Base-by-base conservation (phyloP, 2,113 vertebrate genomes). In the Prochilodus magdalenae region DNA sequence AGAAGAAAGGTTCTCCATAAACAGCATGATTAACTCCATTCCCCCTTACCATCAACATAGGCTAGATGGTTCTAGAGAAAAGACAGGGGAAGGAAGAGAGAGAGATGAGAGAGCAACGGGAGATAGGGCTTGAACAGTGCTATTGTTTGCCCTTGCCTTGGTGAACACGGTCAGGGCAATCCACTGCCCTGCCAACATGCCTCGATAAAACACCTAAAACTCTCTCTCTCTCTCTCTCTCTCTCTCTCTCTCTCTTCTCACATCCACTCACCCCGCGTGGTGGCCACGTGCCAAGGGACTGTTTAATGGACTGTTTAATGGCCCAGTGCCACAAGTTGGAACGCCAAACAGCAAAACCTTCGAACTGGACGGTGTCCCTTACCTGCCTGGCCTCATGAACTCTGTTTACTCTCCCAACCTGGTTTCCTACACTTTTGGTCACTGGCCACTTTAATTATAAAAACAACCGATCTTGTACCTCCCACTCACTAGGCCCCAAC, bases 71-170 rank as follows among this genome's bases (percentile, higher is more conserved):
- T 60, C n/a, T 26, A 60, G 57, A 26, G 57, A 7, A n/a, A 57
- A 57, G 53, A 22, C 20, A 55, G 53, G 16, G 18, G 2, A 6
- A 14, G 13, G 15, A 3, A 85, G 87, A 88, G 79, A 80, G 77
- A 73, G 84, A 87, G 87, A 87, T 87, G 62, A 65, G 29, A 88
- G 83, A 53, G 63, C n/a, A n/a, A n/a, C 70, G 79, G 86, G 85
- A 85, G 70, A 16, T n/a, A n/a, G n/a, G 71, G 51, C 71, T 13
- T 29, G 82, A 84, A 86, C 71, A 49, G 83, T 47, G 70, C 86
- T 69, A 92, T 92, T 93, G 90, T 93, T 90, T 67, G 22, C 44
- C 49, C 15, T 80, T 79, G 82, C 55, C n/a, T n/a, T 27, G 89
- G 79, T 84, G 89, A 78, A 75, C 89, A 90, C 89, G 89, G 90